A percentile compares a stretch with the other conserved stretches of the same genome.
These are phyloP conservation scores for Formicarius rufipectus DNA, from an alignment of 2,113 vertebrate genomes.

Conservation along the genomic window DNA sequence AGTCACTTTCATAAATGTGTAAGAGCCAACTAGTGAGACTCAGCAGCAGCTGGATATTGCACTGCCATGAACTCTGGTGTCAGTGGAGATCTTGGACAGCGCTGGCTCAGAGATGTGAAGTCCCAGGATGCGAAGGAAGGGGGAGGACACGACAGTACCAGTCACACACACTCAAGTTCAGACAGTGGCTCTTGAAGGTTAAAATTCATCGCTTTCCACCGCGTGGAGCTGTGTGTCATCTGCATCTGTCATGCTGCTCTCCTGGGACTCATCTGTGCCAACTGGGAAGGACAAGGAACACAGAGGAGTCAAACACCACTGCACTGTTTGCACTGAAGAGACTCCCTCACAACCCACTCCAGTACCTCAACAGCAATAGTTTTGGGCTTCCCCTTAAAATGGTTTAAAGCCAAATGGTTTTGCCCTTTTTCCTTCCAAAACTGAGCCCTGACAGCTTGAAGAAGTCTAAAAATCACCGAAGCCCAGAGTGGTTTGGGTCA, in stretches of 20 bases:
- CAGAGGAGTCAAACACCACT: neutral
- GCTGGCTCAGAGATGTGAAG: constrained; percentile 73
- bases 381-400: neutral
- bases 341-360: neutral
- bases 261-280: constrained; percentile 90
- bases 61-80: constrained; percentile 70
- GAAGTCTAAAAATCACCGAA: neutral
- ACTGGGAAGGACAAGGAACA: constrained; percentile 58
- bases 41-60: constrained; percentile 72
- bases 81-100: constrained; percentile 38
- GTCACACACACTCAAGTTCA: constrained; percentile 72
- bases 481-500: neutral
- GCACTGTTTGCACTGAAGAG: neutral
- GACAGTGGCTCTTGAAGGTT: constrained; percentile 73
- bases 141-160: constrained; percentile 76
- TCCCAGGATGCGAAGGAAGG: constrained; percentile 66
- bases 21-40: constrained; percentile 66
- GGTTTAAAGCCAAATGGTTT: neutral
- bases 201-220: constrained; percentile 95
- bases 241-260: constrained; percentile 98
- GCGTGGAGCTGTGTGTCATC: constrained; percentile 97
- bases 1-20: constrained; percentile 57
- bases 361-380: accelerated
- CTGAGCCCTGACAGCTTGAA: neutral
- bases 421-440: neutral